Evolutionary conservation across 2,113 vertebrate species (phyloP).

Genomic region (Xenopus tropicalis): DNA sequence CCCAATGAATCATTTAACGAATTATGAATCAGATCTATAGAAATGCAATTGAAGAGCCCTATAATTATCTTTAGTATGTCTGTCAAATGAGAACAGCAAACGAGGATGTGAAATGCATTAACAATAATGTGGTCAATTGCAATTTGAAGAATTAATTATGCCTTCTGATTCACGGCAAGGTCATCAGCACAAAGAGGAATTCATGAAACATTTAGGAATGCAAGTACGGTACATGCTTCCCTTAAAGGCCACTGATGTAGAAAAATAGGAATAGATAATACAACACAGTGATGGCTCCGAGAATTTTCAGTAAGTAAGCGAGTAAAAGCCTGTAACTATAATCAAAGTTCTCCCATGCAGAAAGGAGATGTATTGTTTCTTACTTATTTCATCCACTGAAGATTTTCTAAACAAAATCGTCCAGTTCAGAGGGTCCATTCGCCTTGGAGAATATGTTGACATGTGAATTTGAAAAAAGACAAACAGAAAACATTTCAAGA

Average conservation of each 20-base stretch:
- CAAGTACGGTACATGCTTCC: constrained; percentile 42
- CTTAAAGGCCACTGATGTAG: constrained; percentile 66
- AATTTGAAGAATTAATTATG: constrained; percentile 56
- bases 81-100: constrained; percentile 48
- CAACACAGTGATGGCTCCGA: too few species aligned
- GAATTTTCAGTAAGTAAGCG: too few species aligned
- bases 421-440: too few species aligned
- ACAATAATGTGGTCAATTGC: constrained; percentile 58
- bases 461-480: too few species aligned
- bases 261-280: constrained; percentile 7
- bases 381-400: too few species aligned
- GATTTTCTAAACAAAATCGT: too few species aligned
- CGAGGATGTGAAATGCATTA: constrained; percentile 57
- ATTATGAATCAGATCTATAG: constrained; percentile 52
- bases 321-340: too few species aligned
- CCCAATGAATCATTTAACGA: constrained; percentile 43
- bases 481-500: too few species aligned
- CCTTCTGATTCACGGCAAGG: constrained; percentile 54
- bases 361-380: too few species aligned
- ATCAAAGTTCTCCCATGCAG: too few species aligned
- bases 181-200: constrained; percentile 51
- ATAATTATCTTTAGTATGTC: constrained; percentile 52
- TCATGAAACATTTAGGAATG: constrained; percentile 59
- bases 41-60: constrained; percentile 52
- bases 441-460: too few species aligned